These are phyloP conservation scores for Nothobranchius furzeri DNA, from an alignment of 2,113 vertebrate genomes.

Conservation along the genomic window DNA sequence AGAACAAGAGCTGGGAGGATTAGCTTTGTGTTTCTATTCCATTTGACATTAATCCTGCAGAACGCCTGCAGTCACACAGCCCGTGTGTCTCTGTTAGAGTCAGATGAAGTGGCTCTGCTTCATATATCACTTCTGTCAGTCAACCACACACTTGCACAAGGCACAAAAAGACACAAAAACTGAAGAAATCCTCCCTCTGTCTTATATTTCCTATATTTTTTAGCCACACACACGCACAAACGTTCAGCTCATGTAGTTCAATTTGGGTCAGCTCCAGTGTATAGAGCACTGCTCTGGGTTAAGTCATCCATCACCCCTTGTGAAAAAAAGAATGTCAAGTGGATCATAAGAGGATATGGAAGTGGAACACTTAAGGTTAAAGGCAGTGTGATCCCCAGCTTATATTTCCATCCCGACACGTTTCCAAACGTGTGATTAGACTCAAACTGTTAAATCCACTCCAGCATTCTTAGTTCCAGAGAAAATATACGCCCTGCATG, in stretches of 20 bases:
- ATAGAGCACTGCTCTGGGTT: conserved; percentile 42
- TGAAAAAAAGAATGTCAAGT: conserved; percentile 44
- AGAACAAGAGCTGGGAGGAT: conserved; percentile 65
- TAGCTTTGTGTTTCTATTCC: conserved; percentile 66
- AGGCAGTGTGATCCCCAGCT: conserved; percentile 38
- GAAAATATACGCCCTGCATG: neutral
- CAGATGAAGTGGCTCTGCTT: conserved; percentile 45
- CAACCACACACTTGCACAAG: neutral
- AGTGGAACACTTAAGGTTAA: conserved; percentile 50
- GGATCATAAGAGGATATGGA: conserved; percentile 60
- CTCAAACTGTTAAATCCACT: conserved; percentile 1
- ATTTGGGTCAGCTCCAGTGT: conserved; percentile 51
- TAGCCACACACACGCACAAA: conserved; percentile 23
- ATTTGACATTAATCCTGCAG: conserved; percentile 73
- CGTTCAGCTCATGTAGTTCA: conserved; percentile 36
- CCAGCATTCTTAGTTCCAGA: conserved; percentile 5
- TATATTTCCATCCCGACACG: conserved; percentile 18
- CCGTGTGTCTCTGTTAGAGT: conserved; percentile 33
- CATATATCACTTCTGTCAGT: conserved; percentile 49
- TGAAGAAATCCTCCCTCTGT: conserved; percentile 6
- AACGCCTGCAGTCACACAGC: conserved; percentile 46
- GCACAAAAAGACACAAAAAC: neutral
- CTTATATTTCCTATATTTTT: conserved; percentile 9
- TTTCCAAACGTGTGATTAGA: conserved; percentile 2
- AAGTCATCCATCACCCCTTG: conserved; percentile 57